Evolutionary conservation across 2,797 vertebrate species (phyloP), one percentile per base, ranked within the genome.

Genomic region (Acipenser oxyrinchus): DNA sequence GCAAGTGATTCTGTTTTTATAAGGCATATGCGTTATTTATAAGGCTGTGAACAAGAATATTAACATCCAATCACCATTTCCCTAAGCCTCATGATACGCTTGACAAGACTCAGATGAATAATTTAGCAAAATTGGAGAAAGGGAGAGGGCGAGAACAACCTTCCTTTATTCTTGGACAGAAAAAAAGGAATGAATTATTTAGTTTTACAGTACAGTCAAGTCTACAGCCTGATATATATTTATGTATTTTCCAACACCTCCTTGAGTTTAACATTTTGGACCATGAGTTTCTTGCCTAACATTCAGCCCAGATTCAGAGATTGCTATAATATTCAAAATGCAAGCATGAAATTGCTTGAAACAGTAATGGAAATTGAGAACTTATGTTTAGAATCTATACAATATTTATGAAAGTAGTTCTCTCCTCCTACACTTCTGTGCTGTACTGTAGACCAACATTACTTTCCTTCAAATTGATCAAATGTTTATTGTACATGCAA

Each of bases 161-260:
- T 67, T 37, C 66, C 49, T 7, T 53, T 50, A 37, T 49, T 68
- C 8, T 63, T 5, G 50, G 71, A 60, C 64, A 68, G 70, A 71
- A 66, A 65, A 37, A 37, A 67, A 67, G 51, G 69, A 65, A 66
- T 79, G 74, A 79, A 79, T 79, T 70, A 79, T 79, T 76, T 73
- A 77, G 55, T 49, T 13, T 11, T 49, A 58, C 60, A 63, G 70
- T 49, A 58, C 55, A 63, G 70, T 71, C 69, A 52, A 70, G 67
- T 74, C 66, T 60, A 7, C 9, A 49, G 15, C n/a, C 63, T 51
- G 63, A 18, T 23, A 49, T 52, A 60, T 48, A 60, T 48, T n/a
- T 11, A 9, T 13, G 37, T 8, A 23, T 9, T 18, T 69, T 73
- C 69, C 63, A 67, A 62, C 18, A 50, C 23, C 68, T 62, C 58